Evolutionary conservation across 2,797 vertebrate genomes (phyloP).

Genomic region (Buceros bicornis): DNA sequence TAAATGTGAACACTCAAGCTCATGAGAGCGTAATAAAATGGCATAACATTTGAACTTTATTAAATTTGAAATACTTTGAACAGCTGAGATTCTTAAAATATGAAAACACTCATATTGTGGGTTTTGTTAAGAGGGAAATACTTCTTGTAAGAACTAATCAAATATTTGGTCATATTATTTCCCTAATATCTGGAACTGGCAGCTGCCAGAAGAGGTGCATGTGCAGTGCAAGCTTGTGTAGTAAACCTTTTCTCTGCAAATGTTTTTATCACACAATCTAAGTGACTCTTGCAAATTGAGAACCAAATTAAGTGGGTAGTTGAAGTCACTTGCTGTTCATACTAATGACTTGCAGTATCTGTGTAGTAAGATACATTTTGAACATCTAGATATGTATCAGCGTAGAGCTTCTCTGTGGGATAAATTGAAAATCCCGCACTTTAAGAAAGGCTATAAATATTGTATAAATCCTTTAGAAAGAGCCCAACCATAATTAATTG

Average conservation of each 20-base stretch:
- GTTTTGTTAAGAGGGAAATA: no score
- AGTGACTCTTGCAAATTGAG: background rate
- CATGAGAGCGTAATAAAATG: background rate
- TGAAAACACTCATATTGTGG: background rate
- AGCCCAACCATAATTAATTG: background rate
- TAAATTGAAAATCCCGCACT: background rate
- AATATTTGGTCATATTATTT: background rate
- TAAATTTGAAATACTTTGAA: background rate
- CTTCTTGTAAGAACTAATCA: background rate
- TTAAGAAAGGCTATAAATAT: constrained; percentile 7
- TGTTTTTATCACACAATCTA: background rate
- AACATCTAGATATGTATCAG: background rate
- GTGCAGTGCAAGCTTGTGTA: fast-evolving
- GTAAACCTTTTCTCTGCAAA: background rate
- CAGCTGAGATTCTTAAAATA: background rate
- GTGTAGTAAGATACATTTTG: background rate
- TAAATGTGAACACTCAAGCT: background rate
- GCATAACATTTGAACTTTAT: background rate
- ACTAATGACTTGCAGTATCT: background rate
- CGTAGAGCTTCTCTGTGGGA: background rate
- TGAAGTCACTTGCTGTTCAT: background rate
- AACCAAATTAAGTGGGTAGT: background rate
- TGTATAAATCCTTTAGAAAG: constrained; percentile 10
- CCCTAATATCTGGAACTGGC: background rate
- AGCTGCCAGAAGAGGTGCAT: background rate